Evolutionary conservation across 2,113 vertebrate species (phyloP), one percentile per base, ranked within the genome.

Genomic region (Harpagus bidentatus): DNA sequence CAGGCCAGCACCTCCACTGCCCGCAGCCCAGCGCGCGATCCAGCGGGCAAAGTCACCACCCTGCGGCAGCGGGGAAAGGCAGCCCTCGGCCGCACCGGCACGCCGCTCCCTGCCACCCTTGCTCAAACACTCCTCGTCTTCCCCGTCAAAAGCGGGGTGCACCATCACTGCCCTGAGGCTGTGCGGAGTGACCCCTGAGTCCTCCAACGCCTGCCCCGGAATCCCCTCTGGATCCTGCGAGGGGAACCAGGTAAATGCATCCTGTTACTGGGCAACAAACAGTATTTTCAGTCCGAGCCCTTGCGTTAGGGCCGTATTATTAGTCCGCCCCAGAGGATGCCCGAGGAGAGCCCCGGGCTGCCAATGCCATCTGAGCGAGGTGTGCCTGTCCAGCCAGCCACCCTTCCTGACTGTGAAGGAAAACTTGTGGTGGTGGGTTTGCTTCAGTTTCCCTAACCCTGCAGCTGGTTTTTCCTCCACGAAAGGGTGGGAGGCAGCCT

Each of bases 261-360:
- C 11, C 21, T 48, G 65, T 36, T 42, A 0, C 16, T 1, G 31
- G 2, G 34, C 15, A 7, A 79, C 34, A 15, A 9, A 13, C 0
- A 14, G 1, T 9, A 18, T 7, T 42, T 19, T 11, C 48, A 32
- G 53, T 36, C 21, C 26, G 31, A 36, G 82, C 32, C 67, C 61
- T 11, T 3, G 31, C 12, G 3, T 36, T 11, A 3, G 11, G 32
- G 62, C 25, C 36, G 69, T 7, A 14, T 34, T 4, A 8, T 29
- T 23, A 10, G 28, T 7, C 22, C 17, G 6, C 42, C 50, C 11
- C 22, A 16, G 13, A 1, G 5, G 16, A 5, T 38, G n/a, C 22
- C 70, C 34, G 13, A 3, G 10, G 42, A 26, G 31, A 23, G 29
- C 29, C 38, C 23, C 3, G 18, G 8, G 22, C 45, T 2, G 1